Evolutionary conservation across 2,113 vertebrate species (phyloP), one percentile per base, ranked within the genome.

Genomic region (Centropus bengalensis): DNA sequence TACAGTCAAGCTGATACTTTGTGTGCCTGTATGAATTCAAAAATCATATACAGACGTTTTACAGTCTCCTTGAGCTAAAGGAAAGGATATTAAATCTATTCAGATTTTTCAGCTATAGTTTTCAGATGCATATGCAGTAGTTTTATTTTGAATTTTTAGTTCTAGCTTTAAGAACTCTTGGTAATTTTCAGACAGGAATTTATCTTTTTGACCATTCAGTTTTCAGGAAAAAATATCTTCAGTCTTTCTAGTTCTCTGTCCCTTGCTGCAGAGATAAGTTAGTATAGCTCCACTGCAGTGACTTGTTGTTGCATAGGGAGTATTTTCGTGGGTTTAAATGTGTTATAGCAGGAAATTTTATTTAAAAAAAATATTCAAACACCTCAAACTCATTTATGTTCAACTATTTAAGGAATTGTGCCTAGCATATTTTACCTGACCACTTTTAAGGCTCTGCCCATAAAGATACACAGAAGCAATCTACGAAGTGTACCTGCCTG

Each of bases 351-450:
- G 33, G 95, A 93, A 85, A 40, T 88, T 70, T 88, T 89, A 30
- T 92, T 82, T 4, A 18, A 54, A 88, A 70, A 88, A 79, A 49
- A 6, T 36, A 86, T 33, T 93, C 28, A 73, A 68, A 82, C 58
- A 84, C 10, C 26, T 92, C n/a, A 68, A 93, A 89, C 12, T 96
- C 85, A 60, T 82, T 88, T 88, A 19, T 20, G 5, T 85, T 89
- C 54, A 44, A 9, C 67, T 94, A 5, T 83, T 91, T 94, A 71
- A 91, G 55, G 55, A 70, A 44, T 49, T 81, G 22, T 78, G 24
- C 79, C 81, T 76, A 87, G 32, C 26, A 86, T 91, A 33, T 80
- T 95, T 88, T 75, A 88, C 52, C 47, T 86, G 69, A 76, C 16
- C 27, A 64, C 24, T 80, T 91, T 63, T 73, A 82, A 71, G 63